Evolutionary conservation across 2,888 invertebrate genomes (phyloP).

Genomic region (Allygus modestus): DNA sequence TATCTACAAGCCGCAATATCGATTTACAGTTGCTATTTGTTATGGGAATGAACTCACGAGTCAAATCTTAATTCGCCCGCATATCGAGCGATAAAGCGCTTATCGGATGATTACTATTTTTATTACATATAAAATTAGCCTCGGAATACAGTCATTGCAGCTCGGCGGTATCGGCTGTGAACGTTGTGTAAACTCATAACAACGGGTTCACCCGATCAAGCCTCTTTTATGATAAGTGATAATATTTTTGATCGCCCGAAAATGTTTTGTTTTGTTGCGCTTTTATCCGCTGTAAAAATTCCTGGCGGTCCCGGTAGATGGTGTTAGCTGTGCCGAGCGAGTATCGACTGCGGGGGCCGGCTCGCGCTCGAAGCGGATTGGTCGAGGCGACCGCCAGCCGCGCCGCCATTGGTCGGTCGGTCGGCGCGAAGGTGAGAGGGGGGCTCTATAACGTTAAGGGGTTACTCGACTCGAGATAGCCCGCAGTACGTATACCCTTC

Average conservation of each 20-base stretch:
- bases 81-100: slow-evolving; percentile 38
- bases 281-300: slow-evolving; percentile 53
- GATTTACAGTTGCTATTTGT: neutral
- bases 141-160: slow-evolving; percentile 24
- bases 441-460: slow-evolving; percentile 76
- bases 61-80: slow-evolving; percentile 16
- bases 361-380: slow-evolving; percentile 64
- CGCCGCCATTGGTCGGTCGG: slow-evolving; percentile 60
- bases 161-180: neutral
- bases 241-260: slow-evolving; percentile 56
- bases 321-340: slow-evolving; percentile 31
- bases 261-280: slow-evolving; percentile 51
- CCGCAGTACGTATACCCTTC: slow-evolving; percentile 62
- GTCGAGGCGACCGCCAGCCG: slow-evolving; percentile 61
- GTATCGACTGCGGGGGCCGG: slow-evolving; percentile 65
- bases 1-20: neutral
- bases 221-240: slow-evolving; percentile 54
- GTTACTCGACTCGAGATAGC: slow-evolving; percentile 72
- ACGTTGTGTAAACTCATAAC: slow-evolving; percentile 38
- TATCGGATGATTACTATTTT: slow-evolving; percentile 7
- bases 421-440: slow-evolving; percentile 60
- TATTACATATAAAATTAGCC: slow-evolving; percentile 43
- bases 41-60: neutral
- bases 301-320: slow-evolving; percentile 53
- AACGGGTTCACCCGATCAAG: slow-evolving; percentile 50